Conservation (phyloP, 2,797 vertebrate species). For the Monodelphis domestica region DNA sequence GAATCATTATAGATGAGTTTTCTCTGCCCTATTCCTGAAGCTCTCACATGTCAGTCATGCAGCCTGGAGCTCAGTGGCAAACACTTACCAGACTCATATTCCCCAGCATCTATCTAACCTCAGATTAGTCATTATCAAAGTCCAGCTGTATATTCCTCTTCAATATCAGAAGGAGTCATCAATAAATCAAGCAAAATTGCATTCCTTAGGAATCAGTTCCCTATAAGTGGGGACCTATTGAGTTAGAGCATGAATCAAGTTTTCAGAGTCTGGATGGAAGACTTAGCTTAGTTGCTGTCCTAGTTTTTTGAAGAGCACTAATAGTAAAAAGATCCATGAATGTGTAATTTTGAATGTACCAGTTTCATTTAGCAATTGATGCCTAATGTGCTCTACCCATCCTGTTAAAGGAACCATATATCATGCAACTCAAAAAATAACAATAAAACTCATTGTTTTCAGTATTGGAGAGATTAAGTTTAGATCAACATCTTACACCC, state of each 20-base stretch:
- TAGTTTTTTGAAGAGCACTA: background rate
- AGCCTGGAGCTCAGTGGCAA: background rate
- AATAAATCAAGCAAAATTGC: background rate
- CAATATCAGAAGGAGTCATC: background rate
- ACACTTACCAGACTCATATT: background rate
- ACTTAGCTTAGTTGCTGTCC: background rate
- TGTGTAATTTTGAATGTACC: background rate
- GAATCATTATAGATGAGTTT: background rate
- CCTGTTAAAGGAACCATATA: background rate
- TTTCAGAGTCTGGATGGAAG: background rate
- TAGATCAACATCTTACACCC: no score
- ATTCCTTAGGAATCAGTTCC: background rate
- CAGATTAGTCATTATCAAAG: background rate
- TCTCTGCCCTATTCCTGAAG: background rate
- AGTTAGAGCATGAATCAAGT: background rate
- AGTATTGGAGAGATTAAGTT: no score
- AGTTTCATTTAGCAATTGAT: background rate
- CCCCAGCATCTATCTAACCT: background rate
- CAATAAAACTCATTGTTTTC: no score
- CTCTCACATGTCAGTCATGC: background rate
- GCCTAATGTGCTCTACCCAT: background rate
- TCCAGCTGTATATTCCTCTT: background rate
- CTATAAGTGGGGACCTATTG: background rate
- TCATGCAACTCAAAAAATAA: background rate
- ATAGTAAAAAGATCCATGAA: background rate